phyloP scores from a whole-genome alignment of 2,113 vertebrate genomes.

The Gracilinanus agilis region DNA sequence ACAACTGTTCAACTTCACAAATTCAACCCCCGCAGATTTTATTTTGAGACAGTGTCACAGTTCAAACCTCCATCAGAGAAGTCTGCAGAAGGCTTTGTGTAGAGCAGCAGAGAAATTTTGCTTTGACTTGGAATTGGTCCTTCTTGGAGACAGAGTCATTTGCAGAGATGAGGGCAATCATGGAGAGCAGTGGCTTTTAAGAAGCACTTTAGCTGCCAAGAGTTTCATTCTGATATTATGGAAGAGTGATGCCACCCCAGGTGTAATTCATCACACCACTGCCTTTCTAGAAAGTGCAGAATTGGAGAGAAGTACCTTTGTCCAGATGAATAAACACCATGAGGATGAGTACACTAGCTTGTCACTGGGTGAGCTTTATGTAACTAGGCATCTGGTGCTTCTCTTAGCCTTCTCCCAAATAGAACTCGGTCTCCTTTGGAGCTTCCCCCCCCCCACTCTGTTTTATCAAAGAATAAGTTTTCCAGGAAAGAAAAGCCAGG shows the following conservation, averaged over 20 bases:
- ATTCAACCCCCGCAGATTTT: not conserved
- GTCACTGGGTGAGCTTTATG: slow-evolving; percentile 54
- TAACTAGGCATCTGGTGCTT: slow-evolving; percentile 32
- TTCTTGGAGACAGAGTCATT: slow-evolving; percentile 62
- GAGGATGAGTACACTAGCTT: not conserved
- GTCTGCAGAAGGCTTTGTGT: slow-evolving; percentile 2
- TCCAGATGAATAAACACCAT: slow-evolving; percentile 73
- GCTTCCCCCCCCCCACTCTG: not conserved
- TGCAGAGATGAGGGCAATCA: slow-evolving; percentile 68
- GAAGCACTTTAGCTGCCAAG: slow-evolving; percentile 76
- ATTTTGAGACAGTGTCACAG: not conserved
- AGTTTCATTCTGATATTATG: slow-evolving; percentile 70
- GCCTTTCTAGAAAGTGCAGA: slow-evolving; percentile 71
- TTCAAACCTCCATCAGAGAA: not conserved
- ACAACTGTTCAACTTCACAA: not conserved
- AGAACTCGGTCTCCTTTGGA: not conserved
- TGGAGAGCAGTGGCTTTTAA: slow-evolving; percentile 71
- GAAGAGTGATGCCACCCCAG: slow-evolving; percentile 60
- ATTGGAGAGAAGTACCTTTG: slow-evolving; percentile 74
- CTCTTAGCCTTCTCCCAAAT: not conserved
- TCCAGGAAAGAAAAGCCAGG: not conserved
- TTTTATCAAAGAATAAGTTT: not conserved
- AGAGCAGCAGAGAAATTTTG: slow-evolving; percentile 41
- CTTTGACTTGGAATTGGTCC: slow-evolving; percentile 61
- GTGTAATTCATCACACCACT: slow-evolving; percentile 72